Evolutionary conservation across 2,797 vertebrate species (phyloP), one percentile per base, ranked within the genome.

Genomic region (Characodon lateralis): DNA sequence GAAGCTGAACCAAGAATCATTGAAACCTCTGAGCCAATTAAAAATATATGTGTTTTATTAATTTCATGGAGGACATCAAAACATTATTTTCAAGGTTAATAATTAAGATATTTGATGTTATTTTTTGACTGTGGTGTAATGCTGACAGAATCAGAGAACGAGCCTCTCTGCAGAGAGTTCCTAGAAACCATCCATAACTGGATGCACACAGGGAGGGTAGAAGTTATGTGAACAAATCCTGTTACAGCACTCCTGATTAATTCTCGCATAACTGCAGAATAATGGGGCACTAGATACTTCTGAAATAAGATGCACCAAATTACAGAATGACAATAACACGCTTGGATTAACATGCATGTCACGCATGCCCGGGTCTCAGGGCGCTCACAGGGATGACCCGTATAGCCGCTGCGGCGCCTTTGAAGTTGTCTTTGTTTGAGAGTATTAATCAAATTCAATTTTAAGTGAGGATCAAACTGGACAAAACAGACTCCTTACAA

Each of bases 401-500:
- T 81, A 59, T 72, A 83, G 41, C 80, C 46, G 39, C 68, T 6
- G 20, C 28, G 6, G 5, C 14, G 68, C 83, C 87, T 93, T 92
- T 92, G 89, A 91, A 88, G 87, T 83, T 70, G 76, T 70, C 76
- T 81, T 88, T 83, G 82, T 89, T 83, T 84, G 70, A 85, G 78
- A 85, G 81, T 81, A 84, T 87, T 82, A 77, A 88, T 90, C 72
- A 71, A 82, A 88, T 84, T 76, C 22, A 76, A 78, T 85, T 89
- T 87, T 35, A 84, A 78, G 73, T 53, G 46, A 78, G 78, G 78
- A 89, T 87, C 81, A 88, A 86, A 84, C 85, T 82, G 81, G 83
- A 85, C 83, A 73, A 83, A 85, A 86, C 75, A 71, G 71, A 77
- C 58, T 71, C 41, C 55, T 78, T 78, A 56, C 66, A 76, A 79